A percentile compares a stretch with the other conserved stretches of the same genome.
phyloP scores from a whole-genome alignment of 2,888 invertebrate genomes.

The Drosophila borborema region DNA sequence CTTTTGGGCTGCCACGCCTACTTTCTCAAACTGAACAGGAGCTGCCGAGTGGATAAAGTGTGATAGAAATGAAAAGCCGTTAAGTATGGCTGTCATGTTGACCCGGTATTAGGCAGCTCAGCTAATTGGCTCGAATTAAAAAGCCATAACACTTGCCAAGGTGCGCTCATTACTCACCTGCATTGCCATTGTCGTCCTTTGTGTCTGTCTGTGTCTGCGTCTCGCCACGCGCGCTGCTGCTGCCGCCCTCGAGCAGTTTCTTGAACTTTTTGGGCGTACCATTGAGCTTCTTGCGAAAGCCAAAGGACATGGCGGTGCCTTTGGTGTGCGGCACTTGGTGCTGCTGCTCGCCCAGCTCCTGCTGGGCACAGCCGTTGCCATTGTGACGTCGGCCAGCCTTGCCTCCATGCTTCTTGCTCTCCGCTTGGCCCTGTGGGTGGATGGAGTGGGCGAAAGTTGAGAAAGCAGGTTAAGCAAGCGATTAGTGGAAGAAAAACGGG shows the following conservation, averaged over 20 bases:
- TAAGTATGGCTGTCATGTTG: conserved; percentile 38
- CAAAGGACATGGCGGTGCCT: conserved; percentile 93
- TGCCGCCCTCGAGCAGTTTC: conserved; percentile 74
- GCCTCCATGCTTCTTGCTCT: conserved; percentile 83
- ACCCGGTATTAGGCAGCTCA: conserved; percentile 35
- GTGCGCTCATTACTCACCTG: conserved; percentile 73
- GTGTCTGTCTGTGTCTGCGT: conserved; percentile 40
- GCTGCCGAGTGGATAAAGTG: conserved; percentile 32
- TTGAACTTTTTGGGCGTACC: conserved; percentile 85
- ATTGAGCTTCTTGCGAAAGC: conserved; percentile 90
- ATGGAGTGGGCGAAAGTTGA: conserved; percentile 10
- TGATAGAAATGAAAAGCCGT: not conserved
- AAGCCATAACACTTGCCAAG: conserved; percentile 40
- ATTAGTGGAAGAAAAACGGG: conserved; percentile 39
- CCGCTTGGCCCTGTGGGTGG: conserved; percentile 83
- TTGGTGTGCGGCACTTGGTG: conserved; percentile 81
- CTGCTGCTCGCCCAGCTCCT: conserved; percentile 47
- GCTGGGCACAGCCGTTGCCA: conserved; percentile 40
- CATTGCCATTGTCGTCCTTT: conserved; percentile 85
- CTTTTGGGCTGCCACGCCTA: conserved; percentile 77
- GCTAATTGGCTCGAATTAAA: conserved; percentile 63
- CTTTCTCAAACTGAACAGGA: conserved; percentile 82
- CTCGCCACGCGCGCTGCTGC: not conserved
- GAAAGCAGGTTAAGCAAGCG: conserved; percentile 24
- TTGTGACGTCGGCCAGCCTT: conserved; percentile 60